phyloP scores from a whole-genome alignment of 2,888 invertebrate genomes.

The Stenodema calcarata region DNA sequence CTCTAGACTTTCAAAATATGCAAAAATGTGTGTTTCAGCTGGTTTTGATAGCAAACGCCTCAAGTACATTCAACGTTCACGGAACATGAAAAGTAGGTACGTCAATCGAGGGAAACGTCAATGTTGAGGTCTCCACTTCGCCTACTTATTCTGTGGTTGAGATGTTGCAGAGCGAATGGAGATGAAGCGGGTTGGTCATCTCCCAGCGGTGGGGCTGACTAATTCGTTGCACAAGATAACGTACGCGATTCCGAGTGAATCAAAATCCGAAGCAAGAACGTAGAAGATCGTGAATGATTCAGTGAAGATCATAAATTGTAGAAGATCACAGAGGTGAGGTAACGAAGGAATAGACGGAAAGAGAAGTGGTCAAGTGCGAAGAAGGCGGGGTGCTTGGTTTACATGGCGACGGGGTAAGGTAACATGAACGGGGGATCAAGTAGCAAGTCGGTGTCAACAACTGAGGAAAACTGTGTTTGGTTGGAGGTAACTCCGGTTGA shows the following conservation, averaged over 20 bases:
- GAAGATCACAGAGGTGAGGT: no score
- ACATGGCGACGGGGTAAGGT: slow-evolving; percentile 20
- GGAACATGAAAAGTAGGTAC: neutral
- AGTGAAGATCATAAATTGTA: no score
- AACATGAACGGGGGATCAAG: slow-evolving; percentile 45
- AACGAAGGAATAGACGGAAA: neutral
- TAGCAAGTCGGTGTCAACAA: neutral
- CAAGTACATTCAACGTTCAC: no score
- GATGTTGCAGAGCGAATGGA: neutral
- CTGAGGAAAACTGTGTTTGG: neutral
- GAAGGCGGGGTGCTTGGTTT: slow-evolving; percentile 23
- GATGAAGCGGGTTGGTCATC: neutral
- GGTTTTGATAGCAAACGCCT: no score
- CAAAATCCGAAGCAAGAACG: neutral
- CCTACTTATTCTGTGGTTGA: neutral
- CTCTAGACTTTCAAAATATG: no score
- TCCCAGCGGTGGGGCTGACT: neutral
- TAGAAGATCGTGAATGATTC: no score
- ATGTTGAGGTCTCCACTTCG: neutral
- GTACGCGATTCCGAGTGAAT: neutral
- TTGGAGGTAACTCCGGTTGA: neutral
- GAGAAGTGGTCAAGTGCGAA: neutral
- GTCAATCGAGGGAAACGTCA: neutral
- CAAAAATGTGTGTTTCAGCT: no score
- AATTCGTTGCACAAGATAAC: neutral